Percentiles rank a stretch among this genome's conserved stretches.
phyloP scores from a whole-genome alignment of 1,140 invertebrate genomes.

The Rhyzopertha dominica region DNA sequence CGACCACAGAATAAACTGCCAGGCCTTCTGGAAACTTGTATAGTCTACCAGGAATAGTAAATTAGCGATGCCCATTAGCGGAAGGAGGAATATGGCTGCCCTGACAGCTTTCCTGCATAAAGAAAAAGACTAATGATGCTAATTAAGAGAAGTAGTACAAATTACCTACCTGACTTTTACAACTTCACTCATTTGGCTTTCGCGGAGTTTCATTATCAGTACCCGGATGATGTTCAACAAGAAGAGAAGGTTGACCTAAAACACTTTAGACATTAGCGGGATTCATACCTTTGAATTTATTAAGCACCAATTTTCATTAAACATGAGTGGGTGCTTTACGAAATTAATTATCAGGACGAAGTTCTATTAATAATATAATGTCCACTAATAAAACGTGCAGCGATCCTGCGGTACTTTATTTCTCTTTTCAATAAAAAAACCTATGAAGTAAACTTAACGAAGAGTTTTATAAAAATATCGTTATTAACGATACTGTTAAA shows the following conservation, averaged over 20 bases:
- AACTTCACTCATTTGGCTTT: slow-evolving; percentile 71
- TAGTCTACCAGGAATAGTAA: slow-evolving; percentile 66
- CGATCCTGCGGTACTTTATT: no score
- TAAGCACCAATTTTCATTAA: no score
- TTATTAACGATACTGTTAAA: no score
- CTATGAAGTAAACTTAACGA: no score
- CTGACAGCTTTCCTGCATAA: slow-evolving; percentile 69
- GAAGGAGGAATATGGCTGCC: slow-evolving; percentile 72
- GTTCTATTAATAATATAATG: no score
- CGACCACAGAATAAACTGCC: slow-evolving; percentile 74
- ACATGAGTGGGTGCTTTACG: no score
- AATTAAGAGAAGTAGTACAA: not conserved
- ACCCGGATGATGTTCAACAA: slow-evolving; percentile 80
- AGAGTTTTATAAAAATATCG: no score
- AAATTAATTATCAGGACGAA: no score
- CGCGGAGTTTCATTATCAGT: slow-evolving; percentile 73
- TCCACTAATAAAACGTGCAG: no score
- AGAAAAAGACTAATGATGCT: slow-evolving; percentile 2
- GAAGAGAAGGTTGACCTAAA: slow-evolving; percentile 78
- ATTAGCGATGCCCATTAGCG: slow-evolving; percentile 78
- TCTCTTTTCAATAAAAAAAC: no score
- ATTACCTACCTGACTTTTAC: slow-evolving; percentile 68
- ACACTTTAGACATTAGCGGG: no score
- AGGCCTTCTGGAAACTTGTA: slow-evolving; percentile 57
- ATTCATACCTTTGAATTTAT: no score